Conservation (phyloP, 2,888 invertebrate genomes). For the Halocaridina rubra region DNA sequence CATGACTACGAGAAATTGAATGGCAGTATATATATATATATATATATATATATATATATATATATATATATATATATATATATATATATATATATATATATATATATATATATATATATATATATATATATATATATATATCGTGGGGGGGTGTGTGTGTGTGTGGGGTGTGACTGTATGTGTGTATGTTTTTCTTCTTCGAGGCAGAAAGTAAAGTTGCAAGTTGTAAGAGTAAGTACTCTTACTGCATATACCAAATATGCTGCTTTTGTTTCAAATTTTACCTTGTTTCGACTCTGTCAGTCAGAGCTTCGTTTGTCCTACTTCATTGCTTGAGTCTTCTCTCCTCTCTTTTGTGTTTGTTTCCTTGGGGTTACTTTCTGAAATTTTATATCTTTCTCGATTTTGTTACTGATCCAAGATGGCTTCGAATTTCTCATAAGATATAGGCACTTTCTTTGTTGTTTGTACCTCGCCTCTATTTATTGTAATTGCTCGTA, state of each 20-base stretch:
- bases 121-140: neutral
- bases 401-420: neutral
- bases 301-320: no score
- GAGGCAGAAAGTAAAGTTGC: neutral
- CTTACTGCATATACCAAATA: no score
- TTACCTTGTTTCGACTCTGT: no score
- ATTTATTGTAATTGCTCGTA: no score
- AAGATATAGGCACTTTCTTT: no score
- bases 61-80: constrained; percentile 12
- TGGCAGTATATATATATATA: neutral
- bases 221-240: neutral
- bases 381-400: neutral
- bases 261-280: no score
- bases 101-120: constrained; percentile 2
- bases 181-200: no score
- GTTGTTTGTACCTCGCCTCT: no score
- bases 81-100: constrained; percentile 24
- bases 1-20: neutral
- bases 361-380: neutral
- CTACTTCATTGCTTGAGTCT: no score
- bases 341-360: neutral
- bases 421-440: no score
- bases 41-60: neutral
- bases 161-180: no score
- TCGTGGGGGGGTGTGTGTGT: neutral